Conservation (phyloP, 2,888 invertebrate species). For the Sympetrum striolatum region DNA sequence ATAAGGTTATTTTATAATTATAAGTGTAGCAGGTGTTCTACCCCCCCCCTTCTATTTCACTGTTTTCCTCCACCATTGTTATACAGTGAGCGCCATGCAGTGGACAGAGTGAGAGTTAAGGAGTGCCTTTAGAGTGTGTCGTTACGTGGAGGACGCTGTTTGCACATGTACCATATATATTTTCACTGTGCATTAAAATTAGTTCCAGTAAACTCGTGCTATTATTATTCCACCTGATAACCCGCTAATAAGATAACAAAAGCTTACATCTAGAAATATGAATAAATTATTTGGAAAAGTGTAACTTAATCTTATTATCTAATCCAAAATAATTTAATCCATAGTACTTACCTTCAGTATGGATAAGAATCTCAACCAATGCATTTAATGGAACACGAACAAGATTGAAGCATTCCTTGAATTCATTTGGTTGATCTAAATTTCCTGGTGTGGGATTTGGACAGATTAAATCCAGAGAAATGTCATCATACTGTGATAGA, state of each 20-base stretch:
- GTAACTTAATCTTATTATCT: background rate
- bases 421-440: background rate
- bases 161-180: too few relatives aligned
- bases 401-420: constrained; percentile 45
- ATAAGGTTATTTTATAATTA: too few relatives aligned
- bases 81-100: too few relatives aligned
- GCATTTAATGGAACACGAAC: constrained; percentile 46
- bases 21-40: too few relatives aligned
- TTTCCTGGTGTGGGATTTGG: background rate
- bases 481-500: constrained; percentile 47
- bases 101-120: too few relatives aligned
- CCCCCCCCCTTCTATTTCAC: too few relatives aligned
- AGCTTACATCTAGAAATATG: background rate
- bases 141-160: too few relatives aligned
- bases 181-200: too few relatives aligned
- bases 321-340: background rate
- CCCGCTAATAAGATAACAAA: background rate
- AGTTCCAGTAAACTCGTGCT: too few relatives aligned
- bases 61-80: too few relatives aligned
- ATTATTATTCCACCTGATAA: too few relatives aligned
- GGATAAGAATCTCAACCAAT: constrained; percentile 47
- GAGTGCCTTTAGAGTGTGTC: too few relatives aligned
- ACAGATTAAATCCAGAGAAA: background rate
- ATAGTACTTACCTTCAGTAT: constrained; percentile 3
- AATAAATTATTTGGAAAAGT: background rate